These are phyloP conservation scores for Cosmopolites sordidus DNA, from an alignment of 2,888 invertebrate species.

Conservation along the genomic window DNA sequence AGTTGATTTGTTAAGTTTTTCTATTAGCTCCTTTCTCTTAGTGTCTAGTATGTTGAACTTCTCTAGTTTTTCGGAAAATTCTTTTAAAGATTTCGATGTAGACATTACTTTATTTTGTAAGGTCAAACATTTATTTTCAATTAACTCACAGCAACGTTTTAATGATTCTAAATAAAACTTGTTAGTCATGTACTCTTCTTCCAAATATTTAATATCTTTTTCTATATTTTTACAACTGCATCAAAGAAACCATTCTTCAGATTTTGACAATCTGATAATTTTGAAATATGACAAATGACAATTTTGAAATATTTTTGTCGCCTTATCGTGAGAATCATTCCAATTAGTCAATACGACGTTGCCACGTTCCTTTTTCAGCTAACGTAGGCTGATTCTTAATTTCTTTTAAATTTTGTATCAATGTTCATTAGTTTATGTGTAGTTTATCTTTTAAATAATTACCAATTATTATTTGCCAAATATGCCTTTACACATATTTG, in stretches of 20 bases:
- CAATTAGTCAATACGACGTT: too few relatives aligned
- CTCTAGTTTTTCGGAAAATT: not conserved
- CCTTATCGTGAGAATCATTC: too few relatives aligned
- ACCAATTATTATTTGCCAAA: too few relatives aligned
- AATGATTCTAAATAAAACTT: not conserved
- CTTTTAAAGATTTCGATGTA: not conserved
- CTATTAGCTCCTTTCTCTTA: conserved; percentile 1
- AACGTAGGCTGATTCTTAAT: too few relatives aligned
- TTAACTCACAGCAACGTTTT: not conserved
- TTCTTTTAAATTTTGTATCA: too few relatives aligned
- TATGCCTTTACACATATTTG: too few relatives aligned
- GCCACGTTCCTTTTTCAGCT: too few relatives aligned
- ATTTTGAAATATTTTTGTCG: too few relatives aligned
- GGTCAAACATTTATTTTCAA: not conserved
- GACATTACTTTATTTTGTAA: conserved; percentile 4
- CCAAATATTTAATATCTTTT: conserved; percentile 2
- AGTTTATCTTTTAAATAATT: too few relatives aligned
- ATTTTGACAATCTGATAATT: not conserved
- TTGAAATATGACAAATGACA: too few relatives aligned
- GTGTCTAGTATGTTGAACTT: not conserved
- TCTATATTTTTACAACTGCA: not conserved
- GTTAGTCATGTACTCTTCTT: not conserved
- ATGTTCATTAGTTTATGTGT: too few relatives aligned
- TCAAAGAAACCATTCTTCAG: not conserved
- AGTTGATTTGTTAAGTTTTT: not conserved